A percentile compares a stretch with the other conserved stretches of the same genome.
These are phyloP conservation scores for Tetranychus cinnabarinus DNA, from an alignment of 1,140 invertebrate species.

Conservation along the genomic window DNA sequence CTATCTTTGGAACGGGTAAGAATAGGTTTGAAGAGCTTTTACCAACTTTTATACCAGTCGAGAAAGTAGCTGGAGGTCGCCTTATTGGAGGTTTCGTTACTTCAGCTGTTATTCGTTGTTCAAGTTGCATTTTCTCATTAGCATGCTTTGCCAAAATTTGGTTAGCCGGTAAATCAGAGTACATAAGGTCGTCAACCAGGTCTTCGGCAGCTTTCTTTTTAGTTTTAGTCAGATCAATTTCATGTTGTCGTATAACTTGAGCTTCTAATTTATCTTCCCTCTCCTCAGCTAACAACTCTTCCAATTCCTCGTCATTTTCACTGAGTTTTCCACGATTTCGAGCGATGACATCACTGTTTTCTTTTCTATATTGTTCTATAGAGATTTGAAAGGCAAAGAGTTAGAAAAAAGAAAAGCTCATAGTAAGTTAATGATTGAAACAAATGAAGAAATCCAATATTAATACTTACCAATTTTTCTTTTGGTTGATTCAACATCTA, in stretches of 20 bases:
- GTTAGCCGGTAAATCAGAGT: conserved; percentile 60
- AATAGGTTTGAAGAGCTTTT: conserved; percentile 11
- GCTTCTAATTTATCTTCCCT: conserved; percentile 21
- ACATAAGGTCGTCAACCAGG: conserved; percentile 79
- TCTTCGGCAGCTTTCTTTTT: conserved; percentile 66
- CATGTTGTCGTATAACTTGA: conserved; percentile 31
- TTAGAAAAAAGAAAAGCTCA: neutral
- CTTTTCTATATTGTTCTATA: conserved; percentile 64
- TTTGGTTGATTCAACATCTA: conserved; percentile 68
- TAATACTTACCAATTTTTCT: conserved; percentile 35
- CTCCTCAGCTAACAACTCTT: conserved; percentile 57
- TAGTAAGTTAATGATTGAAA: neutral
- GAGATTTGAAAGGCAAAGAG: neutral
- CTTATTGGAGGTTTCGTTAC: neutral
- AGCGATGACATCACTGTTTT: conserved; percentile 69
- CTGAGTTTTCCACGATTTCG: conserved; percentile 36
- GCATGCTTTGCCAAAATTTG: conserved; percentile 64
- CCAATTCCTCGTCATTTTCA: conserved; percentile 34
- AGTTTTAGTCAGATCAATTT: conserved; percentile 44
- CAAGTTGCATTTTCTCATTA: conserved; percentile 30
- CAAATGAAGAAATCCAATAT: neutral
- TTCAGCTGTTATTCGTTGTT: conserved; percentile 18
- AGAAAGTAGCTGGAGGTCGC: conserved; percentile 14
- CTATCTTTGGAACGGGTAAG: conserved; percentile 33
- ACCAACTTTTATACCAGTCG: conserved; percentile 19